Evolutionary conservation across 1,140 invertebrate genomes (phyloP), one percentile per base, ranked within the genome.

Genomic region (Amphibalanus amphitrite): DNA sequence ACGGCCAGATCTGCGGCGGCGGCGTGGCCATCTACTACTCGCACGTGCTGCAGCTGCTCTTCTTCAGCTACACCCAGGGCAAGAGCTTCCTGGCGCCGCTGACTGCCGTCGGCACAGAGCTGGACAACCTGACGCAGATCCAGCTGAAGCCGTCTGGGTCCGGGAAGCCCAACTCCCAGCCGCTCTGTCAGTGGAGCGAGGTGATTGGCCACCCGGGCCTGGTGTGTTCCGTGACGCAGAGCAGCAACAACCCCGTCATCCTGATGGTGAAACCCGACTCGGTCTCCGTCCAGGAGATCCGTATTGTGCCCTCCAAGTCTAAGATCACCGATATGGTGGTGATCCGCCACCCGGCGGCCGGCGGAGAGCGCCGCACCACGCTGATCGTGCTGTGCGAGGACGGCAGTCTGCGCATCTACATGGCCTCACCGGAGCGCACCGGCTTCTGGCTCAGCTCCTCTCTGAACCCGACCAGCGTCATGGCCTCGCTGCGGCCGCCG

Each of bases 301-400:
- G 95, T 82, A 86, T 92, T 29, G 82, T 90, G 23, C 89, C 90
- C 13, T 86, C 89, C 0, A 97, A 97, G 81, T 89, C 92, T 0
- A 95, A 96, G 80, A 95, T 97, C 29, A 95, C 95, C 81, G 95
- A 98, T 80, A 93, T 97, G 84, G 93, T 97, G 0, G 93, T 92
- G 0, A 91, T 97, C 69, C 84, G 95, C 26, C 94, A 97, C 80
- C 82, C 86, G 0, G 81, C 81, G 4, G 79, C 83, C 26, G 76
- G 82, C 67, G 81, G 83, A 71, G 91, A 95, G 78, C 86, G 90
- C 76, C 86, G 92, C 76, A 97, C 94, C 0, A 97, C 95, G 0
- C 82, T 98, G 33, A 92, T 98, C 70, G 79, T 97, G 0, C 82
- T 98, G 4, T 97, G 95, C 81, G 95, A 98, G 80, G 95, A 98